Conservation (phyloP, 2,888 invertebrate genomes). For the Microctonus aethiopoides region DNA sequence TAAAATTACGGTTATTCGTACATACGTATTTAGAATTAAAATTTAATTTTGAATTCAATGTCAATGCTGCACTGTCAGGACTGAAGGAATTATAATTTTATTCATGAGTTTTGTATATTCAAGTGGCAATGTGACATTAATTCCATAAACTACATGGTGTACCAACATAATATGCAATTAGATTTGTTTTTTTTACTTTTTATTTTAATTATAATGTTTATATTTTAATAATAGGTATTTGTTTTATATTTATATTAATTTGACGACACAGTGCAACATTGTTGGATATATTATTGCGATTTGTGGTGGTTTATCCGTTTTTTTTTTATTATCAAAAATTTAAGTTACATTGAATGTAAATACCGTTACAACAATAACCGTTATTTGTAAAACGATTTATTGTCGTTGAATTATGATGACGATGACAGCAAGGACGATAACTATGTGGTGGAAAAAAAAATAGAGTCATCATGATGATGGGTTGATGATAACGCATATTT, state of each 20-base stretch:
- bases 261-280: neutral
- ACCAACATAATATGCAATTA: neutral
- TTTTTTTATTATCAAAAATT: neutral
- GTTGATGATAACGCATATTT: conserved; percentile 20
- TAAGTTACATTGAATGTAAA: neutral
- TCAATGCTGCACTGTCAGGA: neutral
- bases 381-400: conserved; percentile 19
- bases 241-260: neutral
- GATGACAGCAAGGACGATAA: neutral
- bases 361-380: conserved; percentile 21
- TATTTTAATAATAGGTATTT: too few relatives aligned
- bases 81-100: neutral
- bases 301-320: neutral
- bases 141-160: neutral
- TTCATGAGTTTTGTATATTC: neutral
- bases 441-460: neutral
- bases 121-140: neutral
- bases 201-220: neutral
- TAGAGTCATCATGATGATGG: conserved; percentile 17
- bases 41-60: neutral
- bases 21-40: neutral
- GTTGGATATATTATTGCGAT: neutral
- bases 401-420: neutral
- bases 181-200: neutral
- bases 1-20: neutral